Conservation (phyloP, 1,140 invertebrate genomes). For the Pseudachorutes palmiensis region DNA sequence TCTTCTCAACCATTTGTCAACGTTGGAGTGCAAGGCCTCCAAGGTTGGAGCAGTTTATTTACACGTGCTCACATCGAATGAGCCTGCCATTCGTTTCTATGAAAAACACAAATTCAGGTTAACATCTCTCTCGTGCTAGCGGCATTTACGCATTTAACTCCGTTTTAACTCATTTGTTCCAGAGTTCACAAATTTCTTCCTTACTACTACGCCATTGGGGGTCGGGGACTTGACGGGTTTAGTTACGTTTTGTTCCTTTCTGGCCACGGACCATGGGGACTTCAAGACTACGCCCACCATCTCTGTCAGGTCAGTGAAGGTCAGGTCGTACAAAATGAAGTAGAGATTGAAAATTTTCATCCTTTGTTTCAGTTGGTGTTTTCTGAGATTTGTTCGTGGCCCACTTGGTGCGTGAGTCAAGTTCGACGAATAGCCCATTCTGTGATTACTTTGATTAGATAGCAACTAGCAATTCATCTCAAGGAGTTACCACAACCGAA, state of each 20-base stretch:
- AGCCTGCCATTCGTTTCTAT: constrained; percentile 88
- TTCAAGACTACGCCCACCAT: constrained; percentile 39
- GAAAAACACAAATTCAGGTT: constrained; percentile 70
- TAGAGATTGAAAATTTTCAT: background rate
- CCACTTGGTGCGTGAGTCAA: constrained; percentile 31
- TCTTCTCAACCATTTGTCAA: constrained; percentile 65
- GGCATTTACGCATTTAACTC: background rate
- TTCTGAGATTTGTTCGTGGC: constrained; percentile 28
- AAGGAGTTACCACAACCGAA: too few species aligned
- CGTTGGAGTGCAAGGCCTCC: constrained; percentile 73
- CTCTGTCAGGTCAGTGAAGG: constrained; percentile 30
- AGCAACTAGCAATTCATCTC: too few species aligned
- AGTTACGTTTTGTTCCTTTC: constrained; percentile 94
- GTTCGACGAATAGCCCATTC: constrained; percentile 32
- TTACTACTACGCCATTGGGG: constrained; percentile 92
- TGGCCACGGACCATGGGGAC: constrained; percentile 82
- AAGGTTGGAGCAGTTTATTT: constrained; percentile 91
- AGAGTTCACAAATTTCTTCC: constrained; percentile 86
- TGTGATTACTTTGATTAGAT: constrained; percentile 20
- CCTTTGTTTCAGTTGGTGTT: constrained; percentile 21
- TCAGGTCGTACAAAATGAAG: background rate
- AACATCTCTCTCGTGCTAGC: background rate
- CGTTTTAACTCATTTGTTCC: constrained; percentile 40
- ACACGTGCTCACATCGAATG: constrained; percentile 90
- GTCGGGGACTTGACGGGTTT: constrained; percentile 86